A percentile compares a stretch with the other conserved stretches of the same genome.
Conservation (phyloP, 1,140 invertebrate genomes). For the Schlechtendalia chinensis region DNA sequence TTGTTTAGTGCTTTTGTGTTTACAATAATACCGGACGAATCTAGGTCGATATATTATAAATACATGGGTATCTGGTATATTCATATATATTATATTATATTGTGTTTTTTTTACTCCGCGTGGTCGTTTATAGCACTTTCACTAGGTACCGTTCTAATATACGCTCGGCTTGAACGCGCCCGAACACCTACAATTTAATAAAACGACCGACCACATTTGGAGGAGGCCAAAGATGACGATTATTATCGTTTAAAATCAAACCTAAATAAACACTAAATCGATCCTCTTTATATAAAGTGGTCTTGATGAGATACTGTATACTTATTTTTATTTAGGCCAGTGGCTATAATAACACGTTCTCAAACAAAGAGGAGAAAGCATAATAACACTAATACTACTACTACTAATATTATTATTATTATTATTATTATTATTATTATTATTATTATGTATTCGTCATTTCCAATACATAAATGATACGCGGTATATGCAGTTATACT, state of each 20-base stretch:
- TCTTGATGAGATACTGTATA: not conserved
- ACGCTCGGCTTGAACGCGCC: not conserved
- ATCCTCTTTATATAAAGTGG: not conserved
- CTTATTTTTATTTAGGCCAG: not conserved
- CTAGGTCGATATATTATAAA: conserved; percentile 3
- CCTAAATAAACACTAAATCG: not conserved
- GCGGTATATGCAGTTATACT: not conserved
- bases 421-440: too few relatives aligned
- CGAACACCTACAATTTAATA: conserved; percentile 24
- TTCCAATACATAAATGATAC: conserved; percentile 14
- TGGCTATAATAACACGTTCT: not conserved
- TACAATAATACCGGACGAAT: not conserved
- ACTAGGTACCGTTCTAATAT: not conserved
- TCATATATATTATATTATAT: too few relatives aligned
- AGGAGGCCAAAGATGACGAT: not conserved
- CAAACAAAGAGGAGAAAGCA: not conserved
- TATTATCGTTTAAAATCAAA: not conserved
- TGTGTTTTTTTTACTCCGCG: not conserved
- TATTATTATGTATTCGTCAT: not conserved
- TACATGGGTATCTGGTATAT: not conserved
- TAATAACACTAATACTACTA: too few relatives aligned
- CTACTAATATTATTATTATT: too few relatives aligned
- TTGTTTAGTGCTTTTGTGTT: not conserved
- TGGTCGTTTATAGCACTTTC: conserved; percentile 2
- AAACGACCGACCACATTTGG: conserved; percentile 8